Evolutionary conservation across 1,140 invertebrate species (phyloP), one percentile per base, ranked within the genome.

Genomic region (Xylocopa sonorina): DNA sequence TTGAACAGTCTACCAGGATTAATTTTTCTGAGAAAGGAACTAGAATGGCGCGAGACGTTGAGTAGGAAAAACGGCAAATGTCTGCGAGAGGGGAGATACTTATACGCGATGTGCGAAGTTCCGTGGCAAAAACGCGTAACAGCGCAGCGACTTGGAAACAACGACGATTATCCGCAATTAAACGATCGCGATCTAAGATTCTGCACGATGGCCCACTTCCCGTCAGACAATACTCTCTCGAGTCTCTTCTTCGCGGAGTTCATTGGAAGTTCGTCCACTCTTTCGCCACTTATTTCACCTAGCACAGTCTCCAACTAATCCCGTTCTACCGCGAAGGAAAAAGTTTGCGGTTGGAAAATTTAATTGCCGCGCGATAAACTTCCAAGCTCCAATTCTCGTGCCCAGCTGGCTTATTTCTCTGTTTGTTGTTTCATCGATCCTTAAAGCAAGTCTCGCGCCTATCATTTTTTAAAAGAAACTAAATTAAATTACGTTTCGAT

Each of bases 91-190:
- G 10, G 38, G 38, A 24, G 24, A 7, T 38, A 21, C 21, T 5
- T 38, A 24, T 24, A 34, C n/a, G 9, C 14, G 3, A 24, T n/a
- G n/a, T n/a, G 53, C n/a, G 34, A 18, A 6, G 2, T 66, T 48
- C 24, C 41, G 12, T 21, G 48, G n/a, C 14, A 53, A 68, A 68
- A 53, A 68, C 48, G 24, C 29, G 48, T 38, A 50, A 68, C 32
- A 27, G 41, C 46, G 41, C 63, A 14, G 12, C 32, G n/a, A 68
- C 29, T 68, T 53, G 29, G 50, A 53, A 51, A 68, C 66, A 68
- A 68, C 66, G 32, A 53, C 66, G 66, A 68, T 68, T 53, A 68
- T 24, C n/a, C 66, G 66, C 46, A 18, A 53, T 50, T 53, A 53
- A 66, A 68, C 66, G 32, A 68, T 53, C 48, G 50, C 66, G 3